Conservation (phyloP, 2,888 invertebrate species). For the Dryomyza anilis region DNA sequence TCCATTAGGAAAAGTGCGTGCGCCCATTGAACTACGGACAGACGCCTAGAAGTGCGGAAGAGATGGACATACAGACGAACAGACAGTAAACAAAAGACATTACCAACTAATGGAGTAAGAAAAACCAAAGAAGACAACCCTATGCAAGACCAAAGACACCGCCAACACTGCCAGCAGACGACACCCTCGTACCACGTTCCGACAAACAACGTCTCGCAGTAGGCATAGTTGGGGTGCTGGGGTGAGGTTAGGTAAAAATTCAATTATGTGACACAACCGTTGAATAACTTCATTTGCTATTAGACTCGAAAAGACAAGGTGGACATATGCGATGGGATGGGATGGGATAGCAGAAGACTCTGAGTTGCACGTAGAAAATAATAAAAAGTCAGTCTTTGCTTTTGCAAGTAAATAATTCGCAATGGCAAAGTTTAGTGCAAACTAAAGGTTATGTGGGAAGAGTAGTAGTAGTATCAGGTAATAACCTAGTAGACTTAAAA, state of each 20-base stretch:
- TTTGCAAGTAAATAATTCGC: slow-evolving; percentile 6
- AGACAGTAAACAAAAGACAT: slow-evolving; percentile 24
- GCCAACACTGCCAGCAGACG: not conserved
- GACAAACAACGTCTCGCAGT: not conserved
- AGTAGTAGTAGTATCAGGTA: too few relatives aligned
- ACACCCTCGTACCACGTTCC: not conserved
- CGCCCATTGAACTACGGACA: slow-evolving; percentile 1
- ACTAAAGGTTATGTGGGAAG: too few relatives aligned
- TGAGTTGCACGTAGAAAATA: slow-evolving; percentile 22
- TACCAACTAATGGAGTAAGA: slow-evolving; percentile 25
- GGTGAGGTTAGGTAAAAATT: slow-evolving; percentile 23
- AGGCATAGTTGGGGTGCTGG: not conserved
- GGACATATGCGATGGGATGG: not conserved
- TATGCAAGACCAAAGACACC: not conserved
- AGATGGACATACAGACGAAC: not conserved
- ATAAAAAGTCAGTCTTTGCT: slow-evolving; percentile 19
- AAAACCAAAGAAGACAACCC: not conserved
- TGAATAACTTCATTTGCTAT: slow-evolving; percentile 25
- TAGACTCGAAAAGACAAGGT: not conserved
- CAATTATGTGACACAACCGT: slow-evolving; percentile 32
- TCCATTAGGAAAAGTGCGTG: slow-evolving; percentile 20
- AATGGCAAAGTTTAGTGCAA: not conserved
- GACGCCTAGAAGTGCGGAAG: not conserved
- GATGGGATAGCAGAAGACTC: not conserved
- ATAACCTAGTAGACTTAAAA: too few relatives aligned